phyloP scores from a whole-genome alignment of 1,140 invertebrate genomes.

The Drosophila auraria region DNA sequence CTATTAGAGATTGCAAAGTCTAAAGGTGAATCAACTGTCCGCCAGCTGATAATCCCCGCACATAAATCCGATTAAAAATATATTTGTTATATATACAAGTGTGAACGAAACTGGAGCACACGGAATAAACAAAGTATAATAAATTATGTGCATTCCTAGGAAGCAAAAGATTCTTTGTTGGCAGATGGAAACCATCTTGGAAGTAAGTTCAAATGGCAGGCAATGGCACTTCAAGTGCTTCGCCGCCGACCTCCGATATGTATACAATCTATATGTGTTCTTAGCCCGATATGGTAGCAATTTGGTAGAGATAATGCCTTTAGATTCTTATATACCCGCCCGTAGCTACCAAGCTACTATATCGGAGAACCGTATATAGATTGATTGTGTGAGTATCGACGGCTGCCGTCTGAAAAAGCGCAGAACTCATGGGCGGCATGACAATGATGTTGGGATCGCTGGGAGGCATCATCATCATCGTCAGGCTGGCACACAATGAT shows the following conservation, averaged over 20 bases:
- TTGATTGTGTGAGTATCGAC: slow-evolving; percentile 18
- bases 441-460: slow-evolving; percentile 40
- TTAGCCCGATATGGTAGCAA: slow-evolving; percentile 35
- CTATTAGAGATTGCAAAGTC: slow-evolving; percentile 60
- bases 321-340: slow-evolving; percentile 8
- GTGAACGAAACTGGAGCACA: slow-evolving; percentile 50
- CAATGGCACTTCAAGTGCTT: slow-evolving; percentile 46
- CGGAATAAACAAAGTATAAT: slow-evolving; percentile 31
- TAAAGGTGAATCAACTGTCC: slow-evolving; percentile 70
- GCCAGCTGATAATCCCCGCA: slow-evolving; percentile 55
- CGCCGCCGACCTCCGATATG: slow-evolving; percentile 4
- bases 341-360: slow-evolving; percentile 13
- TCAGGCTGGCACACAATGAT: slow-evolving; percentile 60
- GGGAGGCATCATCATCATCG: slow-evolving; percentile 15
- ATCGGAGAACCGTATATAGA: slow-evolving; percentile 36
- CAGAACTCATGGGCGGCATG: slow-evolving; percentile 54
- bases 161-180: slow-evolving; percentile 6
- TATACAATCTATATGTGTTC: slow-evolving; percentile 33
- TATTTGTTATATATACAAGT: slow-evolving; percentile 3
- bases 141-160: slow-evolving; percentile 43
- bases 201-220: slow-evolving; percentile 23
- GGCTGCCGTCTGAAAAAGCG: slow-evolving; percentile 11
- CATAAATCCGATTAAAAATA: slow-evolving; percentile 45
- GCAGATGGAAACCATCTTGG: slow-evolving; percentile 49
- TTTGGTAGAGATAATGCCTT: slow-evolving; percentile 33